These are phyloP conservation scores for Zaprionus capensis DNA, from an alignment of 1,140 invertebrate species.

Conservation along the genomic window DNA sequence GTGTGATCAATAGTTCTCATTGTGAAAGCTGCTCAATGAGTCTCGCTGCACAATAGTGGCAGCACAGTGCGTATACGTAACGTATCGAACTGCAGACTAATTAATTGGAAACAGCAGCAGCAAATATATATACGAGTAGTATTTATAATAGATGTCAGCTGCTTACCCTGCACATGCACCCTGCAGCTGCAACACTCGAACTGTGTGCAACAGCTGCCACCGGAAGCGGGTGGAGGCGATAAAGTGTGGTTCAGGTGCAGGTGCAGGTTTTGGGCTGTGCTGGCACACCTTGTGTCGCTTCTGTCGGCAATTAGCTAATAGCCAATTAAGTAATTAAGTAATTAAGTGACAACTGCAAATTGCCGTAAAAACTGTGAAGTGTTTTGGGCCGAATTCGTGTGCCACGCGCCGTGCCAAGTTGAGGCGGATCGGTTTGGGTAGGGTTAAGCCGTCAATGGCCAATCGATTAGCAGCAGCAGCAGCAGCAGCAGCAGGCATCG, in stretches of 20 bases:
- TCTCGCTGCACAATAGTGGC: too few species aligned
- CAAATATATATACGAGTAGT: too few species aligned
- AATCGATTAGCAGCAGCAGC: slow-evolving; percentile 56
- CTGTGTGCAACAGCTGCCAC: slow-evolving; percentile 27
- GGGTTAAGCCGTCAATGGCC: slow-evolving; percentile 35
- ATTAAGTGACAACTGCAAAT: slow-evolving; percentile 69
- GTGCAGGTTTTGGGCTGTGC: neutral
- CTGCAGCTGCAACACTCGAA: neutral
- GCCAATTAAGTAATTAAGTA: slow-evolving; percentile 78
- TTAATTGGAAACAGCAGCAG: neutral
- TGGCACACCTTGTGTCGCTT: neutral
- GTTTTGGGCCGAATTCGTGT: slow-evolving; percentile 28
- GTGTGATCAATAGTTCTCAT: neutral
- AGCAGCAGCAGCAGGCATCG: neutral
- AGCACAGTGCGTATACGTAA: too few species aligned
- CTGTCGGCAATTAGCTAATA: slow-evolving; percentile 65
- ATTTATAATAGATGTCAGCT: neutral
- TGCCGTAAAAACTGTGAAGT: slow-evolving; percentile 50
- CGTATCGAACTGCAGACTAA: neutral
- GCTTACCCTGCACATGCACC: neutral
- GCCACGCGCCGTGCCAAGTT: too few species aligned
- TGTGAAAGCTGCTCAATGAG: too few species aligned
- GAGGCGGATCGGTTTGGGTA: slow-evolving; percentile 43
- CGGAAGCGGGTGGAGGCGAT: neutral
- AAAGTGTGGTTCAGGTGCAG: neutral